These are phyloP conservation scores for Patella depressa DNA, from an alignment of 2,888 invertebrate genomes.

Conservation along the genomic window DNA sequence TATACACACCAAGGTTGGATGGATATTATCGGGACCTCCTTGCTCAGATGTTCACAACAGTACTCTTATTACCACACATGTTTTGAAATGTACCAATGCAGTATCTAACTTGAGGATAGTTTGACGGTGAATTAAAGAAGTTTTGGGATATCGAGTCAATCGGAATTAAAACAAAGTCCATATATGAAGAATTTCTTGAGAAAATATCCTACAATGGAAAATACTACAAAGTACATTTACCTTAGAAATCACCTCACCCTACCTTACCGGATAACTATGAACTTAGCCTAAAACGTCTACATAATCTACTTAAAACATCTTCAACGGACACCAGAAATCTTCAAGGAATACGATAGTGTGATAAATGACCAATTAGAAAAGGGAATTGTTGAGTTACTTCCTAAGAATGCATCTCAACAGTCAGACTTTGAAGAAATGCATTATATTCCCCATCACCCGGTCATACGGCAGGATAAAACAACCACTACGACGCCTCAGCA, in stretches of 20 bases:
- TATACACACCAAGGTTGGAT: constrained; percentile 3
- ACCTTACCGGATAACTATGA: neutral
- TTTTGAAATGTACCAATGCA: neutral
- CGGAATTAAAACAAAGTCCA: neutral
- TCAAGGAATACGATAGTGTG: neutral
- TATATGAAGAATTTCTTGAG: constrained; percentile 3
- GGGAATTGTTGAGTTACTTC: neutral
- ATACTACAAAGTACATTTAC: neutral
- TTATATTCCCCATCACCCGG: neutral
- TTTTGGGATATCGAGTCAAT: neutral
- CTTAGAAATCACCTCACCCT: neutral
- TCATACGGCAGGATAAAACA: neutral
- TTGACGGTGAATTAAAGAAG: neutral
- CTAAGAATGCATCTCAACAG: neutral
- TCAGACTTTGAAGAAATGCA: neutral
- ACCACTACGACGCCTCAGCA: neutral
- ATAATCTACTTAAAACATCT: neutral
- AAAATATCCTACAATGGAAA: neutral
- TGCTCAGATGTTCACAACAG: neutral
- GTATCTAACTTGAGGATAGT: neutral
- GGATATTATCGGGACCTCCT: no score
- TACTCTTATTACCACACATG: neutral
- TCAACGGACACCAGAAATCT: neutral
- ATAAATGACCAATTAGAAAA: neutral
- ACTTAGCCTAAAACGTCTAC: no score